Evolutionary conservation across 2,888 invertebrate species (phyloP).

Genomic region (Polymixis lichenea): DNA sequence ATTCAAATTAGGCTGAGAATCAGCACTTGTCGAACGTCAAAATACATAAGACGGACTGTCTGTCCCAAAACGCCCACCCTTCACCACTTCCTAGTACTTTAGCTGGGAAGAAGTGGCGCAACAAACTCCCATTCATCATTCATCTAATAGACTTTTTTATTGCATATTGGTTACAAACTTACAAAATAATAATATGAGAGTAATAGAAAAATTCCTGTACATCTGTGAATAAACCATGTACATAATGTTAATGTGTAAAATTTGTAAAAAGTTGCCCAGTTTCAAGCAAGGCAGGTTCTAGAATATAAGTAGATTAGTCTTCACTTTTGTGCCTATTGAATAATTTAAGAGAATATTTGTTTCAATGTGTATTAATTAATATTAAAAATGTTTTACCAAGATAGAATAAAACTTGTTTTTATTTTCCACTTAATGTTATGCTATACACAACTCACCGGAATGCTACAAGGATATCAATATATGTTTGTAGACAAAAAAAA

Average conservation of each 20-base stretch:
- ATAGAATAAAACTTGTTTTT: constrained; percentile 28
- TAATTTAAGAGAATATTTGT: constrained; percentile 64
- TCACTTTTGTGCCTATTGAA: constrained; percentile 70
- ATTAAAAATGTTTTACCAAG: constrained; percentile 60
- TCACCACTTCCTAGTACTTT: too few relatives aligned
- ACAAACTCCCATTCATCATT: too few relatives aligned
- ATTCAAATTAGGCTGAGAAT: too few relatives aligned
- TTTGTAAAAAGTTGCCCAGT: constrained; percentile 62
- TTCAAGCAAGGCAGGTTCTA: constrained; percentile 54
- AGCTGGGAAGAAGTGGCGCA: too few relatives aligned
- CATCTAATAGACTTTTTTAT: neutral
- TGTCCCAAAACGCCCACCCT: too few relatives aligned
- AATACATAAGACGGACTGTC: too few relatives aligned
- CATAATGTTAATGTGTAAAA: constrained; percentile 54
- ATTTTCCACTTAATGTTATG: neutral
- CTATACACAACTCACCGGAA: neutral
- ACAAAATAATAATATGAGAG: constrained; percentile 1
- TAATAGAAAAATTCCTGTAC: constrained; percentile 26
- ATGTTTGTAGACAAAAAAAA: too few relatives aligned
- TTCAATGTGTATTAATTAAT: constrained; percentile 61
- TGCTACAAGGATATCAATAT: neutral
- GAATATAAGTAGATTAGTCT: constrained; percentile 62
- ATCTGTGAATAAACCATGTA: constrained; percentile 58
- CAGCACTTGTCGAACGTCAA: too few relatives aligned
- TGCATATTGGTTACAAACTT: neutral